A percentile compares a stretch with the other conserved stretches of the same genome.
Evolutionary conservation across 2,113 vertebrate genomes (phyloP).

Genomic region (Hipposideros armiger): DNA sequence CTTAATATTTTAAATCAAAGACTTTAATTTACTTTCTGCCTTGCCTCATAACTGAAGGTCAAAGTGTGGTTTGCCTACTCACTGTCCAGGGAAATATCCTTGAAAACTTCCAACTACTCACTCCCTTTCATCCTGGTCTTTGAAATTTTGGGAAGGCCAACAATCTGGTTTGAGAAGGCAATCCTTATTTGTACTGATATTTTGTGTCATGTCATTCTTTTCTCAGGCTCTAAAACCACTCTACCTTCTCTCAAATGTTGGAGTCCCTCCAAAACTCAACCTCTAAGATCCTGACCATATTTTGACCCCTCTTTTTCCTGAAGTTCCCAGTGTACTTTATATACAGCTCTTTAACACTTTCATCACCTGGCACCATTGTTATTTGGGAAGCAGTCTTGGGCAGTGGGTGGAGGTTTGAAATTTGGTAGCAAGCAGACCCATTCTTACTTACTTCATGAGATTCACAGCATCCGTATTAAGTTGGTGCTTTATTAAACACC

Average conservation of each 20-base stretch:
- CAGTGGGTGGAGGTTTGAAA: not conserved
- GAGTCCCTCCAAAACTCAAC: not conserved
- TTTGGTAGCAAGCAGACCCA: not conserved
- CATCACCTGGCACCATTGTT: not conserved
- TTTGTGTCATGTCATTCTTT: not conserved
- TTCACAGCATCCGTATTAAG: not conserved
- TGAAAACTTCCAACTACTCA: not conserved
- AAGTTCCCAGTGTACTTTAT: not conserved
- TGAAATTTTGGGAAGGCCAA: not conserved
- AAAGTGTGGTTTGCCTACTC: not conserved
- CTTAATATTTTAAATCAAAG: slow-evolving; percentile 63
- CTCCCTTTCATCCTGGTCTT: not conserved
- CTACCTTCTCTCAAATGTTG: not conserved
- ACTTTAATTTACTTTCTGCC: slow-evolving; percentile 69
- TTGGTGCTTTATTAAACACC: not conserved
- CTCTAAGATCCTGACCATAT: not conserved
- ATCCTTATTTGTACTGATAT: not conserved
- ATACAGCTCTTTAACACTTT: not conserved
- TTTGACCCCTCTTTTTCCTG: not conserved
- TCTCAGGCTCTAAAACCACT: not conserved
- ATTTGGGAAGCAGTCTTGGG: not conserved
- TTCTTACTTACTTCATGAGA: not conserved
- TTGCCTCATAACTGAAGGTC: slow-evolving; percentile 37
- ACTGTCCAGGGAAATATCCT: not conserved
- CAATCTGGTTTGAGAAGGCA: not conserved